Evolutionary conservation across 2,888 invertebrate genomes (phyloP).

Genomic region (Drosophila sordidula): DNA sequence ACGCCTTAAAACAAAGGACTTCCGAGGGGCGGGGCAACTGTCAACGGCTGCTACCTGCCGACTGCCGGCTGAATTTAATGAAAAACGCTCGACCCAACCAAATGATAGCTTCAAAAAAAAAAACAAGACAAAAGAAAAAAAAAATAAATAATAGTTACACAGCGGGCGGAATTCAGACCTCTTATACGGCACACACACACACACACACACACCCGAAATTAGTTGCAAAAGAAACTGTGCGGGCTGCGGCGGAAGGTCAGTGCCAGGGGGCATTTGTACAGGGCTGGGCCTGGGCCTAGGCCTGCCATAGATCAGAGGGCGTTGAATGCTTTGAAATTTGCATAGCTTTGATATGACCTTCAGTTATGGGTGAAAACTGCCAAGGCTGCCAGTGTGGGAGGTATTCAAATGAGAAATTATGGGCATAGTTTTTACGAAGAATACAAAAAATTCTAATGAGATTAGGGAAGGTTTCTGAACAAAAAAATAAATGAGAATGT

Average conservation of each 20-base stretch:
- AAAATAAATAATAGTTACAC: slow-evolving; percentile 22
- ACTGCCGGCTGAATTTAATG: slow-evolving; percentile 41
- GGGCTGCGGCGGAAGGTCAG: slow-evolving; percentile 9
- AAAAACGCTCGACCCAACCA: slow-evolving; percentile 43
- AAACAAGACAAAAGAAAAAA: neutral
- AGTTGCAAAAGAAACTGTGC: slow-evolving; percentile 18
- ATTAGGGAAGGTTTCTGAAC: neutral
- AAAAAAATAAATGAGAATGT: neutral
- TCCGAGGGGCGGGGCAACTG: slow-evolving; percentile 54
- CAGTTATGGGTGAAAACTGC: slow-evolving; percentile 19
- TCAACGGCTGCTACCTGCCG: slow-evolving; percentile 39
- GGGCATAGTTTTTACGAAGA: neutral
- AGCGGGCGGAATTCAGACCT: slow-evolving; percentile 1
- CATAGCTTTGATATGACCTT: slow-evolving; percentile 55
- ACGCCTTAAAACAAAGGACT: slow-evolving; percentile 71
- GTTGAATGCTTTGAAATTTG: slow-evolving; percentile 29
- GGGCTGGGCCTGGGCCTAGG: neutral
- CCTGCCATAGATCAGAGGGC: slow-evolving; percentile 8
- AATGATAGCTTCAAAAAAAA: slow-evolving; percentile 51
- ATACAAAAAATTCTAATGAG: neutral
- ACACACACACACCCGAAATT: slow-evolving; percentile 16
- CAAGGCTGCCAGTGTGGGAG: slow-evolving; percentile 2
- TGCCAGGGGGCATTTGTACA: slow-evolving; percentile 8
- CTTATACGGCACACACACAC: slow-evolving; percentile 8
- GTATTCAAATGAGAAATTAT: neutral